Evolutionary conservation across 2,888 invertebrate genomes (phyloP), one percentile per base, ranked within the genome.

Genomic region (Gordius sp.): DNA sequence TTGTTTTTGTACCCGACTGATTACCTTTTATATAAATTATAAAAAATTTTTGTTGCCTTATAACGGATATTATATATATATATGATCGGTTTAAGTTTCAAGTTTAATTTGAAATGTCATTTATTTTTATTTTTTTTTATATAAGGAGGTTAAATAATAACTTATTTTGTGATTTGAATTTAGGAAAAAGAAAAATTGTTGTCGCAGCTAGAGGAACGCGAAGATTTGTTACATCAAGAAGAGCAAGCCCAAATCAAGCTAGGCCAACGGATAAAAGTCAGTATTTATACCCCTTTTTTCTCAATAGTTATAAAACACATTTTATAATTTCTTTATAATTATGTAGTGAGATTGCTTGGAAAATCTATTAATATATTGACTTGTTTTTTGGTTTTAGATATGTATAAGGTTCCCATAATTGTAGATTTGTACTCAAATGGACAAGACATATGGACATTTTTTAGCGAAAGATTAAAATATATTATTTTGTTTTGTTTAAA

Each of bases 181-280:
- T 61, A 73, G 66, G 73, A 74, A 57, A 76, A 75, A 60, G 72
- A 74, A 59, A 74, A 71, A 57, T 63, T 76, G 16, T 68, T 77
- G 52, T 65, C 67, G 2, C 74, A 74, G 60, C 68, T 77, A 62
- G 71, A 79, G 61, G 77, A 78, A 60, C 77, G 78, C 28, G 81
- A 82, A 77, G 67, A 79, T 78, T 66, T 66, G 26, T 64, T 75
- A 23, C 63, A 64, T 28, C 64, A 65, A 59, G 72, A 74, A 63
- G 65, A 65, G 60, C 68, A 69, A 58, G 66, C 66, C 18, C 64
- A 66, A 60, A 79, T 80, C 61, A 80, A 80, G 64, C 69, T 91
- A 59, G 77, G 79, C 24, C 74, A 75, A 28, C 80, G 83, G 68
- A 77, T 89, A 62, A 75, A 76, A 59, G 68, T 67, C 59, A 59